These are phyloP conservation scores for Istiophorus platypterus DNA, from an alignment of 2,113 vertebrate genomes.

Conservation along the genomic window DNA sequence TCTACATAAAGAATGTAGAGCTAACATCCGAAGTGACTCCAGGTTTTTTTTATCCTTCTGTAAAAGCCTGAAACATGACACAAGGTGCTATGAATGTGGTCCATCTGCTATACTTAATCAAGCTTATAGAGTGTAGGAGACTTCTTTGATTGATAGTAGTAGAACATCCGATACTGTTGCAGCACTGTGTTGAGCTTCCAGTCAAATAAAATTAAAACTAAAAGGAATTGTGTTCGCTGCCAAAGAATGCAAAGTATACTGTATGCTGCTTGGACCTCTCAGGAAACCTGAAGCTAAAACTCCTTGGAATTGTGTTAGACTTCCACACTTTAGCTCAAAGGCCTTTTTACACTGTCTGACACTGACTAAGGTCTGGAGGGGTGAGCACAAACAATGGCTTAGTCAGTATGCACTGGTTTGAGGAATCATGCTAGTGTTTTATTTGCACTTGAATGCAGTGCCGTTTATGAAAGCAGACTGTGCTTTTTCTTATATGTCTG, in stretches of 20 bases:
- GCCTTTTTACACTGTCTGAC: constrained; percentile 60
- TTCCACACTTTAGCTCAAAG: constrained; percentile 65
- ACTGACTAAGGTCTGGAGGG: constrained; percentile 58
- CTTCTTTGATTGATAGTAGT: constrained; percentile 53
- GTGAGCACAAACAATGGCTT: constrained; percentile 70
- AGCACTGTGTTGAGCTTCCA: constrained; percentile 39
- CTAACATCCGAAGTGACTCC: constrained; percentile 92
- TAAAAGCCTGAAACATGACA: constrained; percentile 88
- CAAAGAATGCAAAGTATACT: constrained; percentile 33
- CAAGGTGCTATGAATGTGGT: constrained; percentile 49
- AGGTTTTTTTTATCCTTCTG: constrained; percentile 92
- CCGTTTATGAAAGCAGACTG: constrained; percentile 52
- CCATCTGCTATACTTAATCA: constrained; percentile 55
- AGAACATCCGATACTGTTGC: constrained; percentile 52
- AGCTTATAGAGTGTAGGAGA: too few species aligned
- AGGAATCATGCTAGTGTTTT: constrained; percentile 66
- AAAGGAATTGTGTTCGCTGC: constrained; percentile 27
- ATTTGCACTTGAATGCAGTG: constrained; percentile 73
- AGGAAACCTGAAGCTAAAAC: constrained; percentile 45
- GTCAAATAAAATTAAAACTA: constrained; percentile 60
- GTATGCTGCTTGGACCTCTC: constrained; percentile 21
- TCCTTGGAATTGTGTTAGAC: constrained; percentile 51
- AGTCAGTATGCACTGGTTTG: constrained; percentile 65
- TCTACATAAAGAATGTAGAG: constrained; percentile 91
- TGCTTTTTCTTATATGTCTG: constrained; percentile 40